Evolutionary conservation across 2,888 invertebrate genomes (phyloP).

Genomic region (Halocaridina rubra): DNA sequence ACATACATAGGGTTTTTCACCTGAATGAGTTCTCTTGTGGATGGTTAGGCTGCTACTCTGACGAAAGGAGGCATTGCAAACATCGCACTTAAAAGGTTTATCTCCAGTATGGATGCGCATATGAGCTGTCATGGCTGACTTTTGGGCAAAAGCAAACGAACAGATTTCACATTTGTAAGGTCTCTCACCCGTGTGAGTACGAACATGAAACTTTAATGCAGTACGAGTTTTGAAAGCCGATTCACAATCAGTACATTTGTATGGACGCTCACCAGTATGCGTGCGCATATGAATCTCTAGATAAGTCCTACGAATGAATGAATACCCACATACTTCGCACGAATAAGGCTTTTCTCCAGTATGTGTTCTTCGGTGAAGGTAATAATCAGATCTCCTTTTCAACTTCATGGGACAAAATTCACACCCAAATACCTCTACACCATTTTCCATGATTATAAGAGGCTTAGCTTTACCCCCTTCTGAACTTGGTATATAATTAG

Average conservation of each 20-base stretch:
- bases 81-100: slow-evolving; percentile 27
- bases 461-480: too few relatives aligned
- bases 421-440: slow-evolving; percentile 30
- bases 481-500: slow-evolving; percentile 27
- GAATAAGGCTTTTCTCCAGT: slow-evolving; percentile 42
- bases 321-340: slow-evolving; percentile 45
- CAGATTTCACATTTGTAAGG: slow-evolving; percentile 57
- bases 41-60: slow-evolving; percentile 50
- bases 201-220: slow-evolving; percentile 38
- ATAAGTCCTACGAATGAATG: slow-evolving; percentile 32
- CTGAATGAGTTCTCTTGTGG: slow-evolving; percentile 52
- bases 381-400: slow-evolving; percentile 47
- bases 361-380: slow-evolving; percentile 46
- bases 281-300: slow-evolving; percentile 46
- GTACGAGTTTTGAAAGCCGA: slow-evolving; percentile 43
- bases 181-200: slow-evolving; percentile 51
- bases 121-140: slow-evolving; percentile 48
- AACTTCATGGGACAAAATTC: slow-evolving; percentile 58
- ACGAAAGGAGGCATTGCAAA: slow-evolving; percentile 42
- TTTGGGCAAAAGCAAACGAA: slow-evolving; percentile 45
- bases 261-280: slow-evolving; percentile 48
- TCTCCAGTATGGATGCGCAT: slow-evolving; percentile 45
- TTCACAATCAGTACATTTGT: slow-evolving; percentile 42
- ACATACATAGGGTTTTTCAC: slow-evolving; percentile 54
- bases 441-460: slow-evolving; percentile 31